Percentiles rank a stretch among this genome's conserved stretches.
Conservation (phyloP, 2,888 invertebrate species). For the Agrochola circellaris region DNA sequence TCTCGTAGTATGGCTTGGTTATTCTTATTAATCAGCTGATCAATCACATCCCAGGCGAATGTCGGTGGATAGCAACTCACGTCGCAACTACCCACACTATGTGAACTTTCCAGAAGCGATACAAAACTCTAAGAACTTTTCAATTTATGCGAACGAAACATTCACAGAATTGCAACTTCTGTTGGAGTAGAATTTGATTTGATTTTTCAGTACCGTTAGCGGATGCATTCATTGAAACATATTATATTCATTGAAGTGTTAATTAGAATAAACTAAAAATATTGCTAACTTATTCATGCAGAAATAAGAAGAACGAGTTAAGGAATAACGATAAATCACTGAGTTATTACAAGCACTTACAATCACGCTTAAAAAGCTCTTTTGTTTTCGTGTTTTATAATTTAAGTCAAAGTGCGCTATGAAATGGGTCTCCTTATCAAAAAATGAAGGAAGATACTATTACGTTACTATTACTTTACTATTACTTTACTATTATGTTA, state of each 20-base stretch:
- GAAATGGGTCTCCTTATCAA: background rate
- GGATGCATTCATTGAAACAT: background rate
- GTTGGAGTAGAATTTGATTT: background rate
- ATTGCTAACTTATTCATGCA: background rate
- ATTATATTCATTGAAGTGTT: background rate
- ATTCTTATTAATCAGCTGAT: background rate
- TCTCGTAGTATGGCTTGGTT: background rate
- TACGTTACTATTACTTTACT: no score
- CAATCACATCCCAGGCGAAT: background rate
- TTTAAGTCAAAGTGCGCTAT: background rate
- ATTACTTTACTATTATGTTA: no score
- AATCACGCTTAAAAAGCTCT: background rate
- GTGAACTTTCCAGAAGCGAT: background rate
- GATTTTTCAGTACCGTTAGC: background rate
- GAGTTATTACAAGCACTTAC: no score
- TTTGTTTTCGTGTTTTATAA: background rate
- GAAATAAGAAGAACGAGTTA: background rate
- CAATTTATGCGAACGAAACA: background rate
- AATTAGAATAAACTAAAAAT: no score
- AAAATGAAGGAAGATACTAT: background rate
- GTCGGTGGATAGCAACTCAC: background rate
- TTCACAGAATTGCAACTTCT: background rate
- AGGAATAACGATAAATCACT: background rate
- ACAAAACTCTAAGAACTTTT: slow-evolving; percentile 2
- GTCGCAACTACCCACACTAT: background rate